Base-by-base conservation (phyloP, 2,113 vertebrate species). In the Leucopsar rothschildi region DNA sequence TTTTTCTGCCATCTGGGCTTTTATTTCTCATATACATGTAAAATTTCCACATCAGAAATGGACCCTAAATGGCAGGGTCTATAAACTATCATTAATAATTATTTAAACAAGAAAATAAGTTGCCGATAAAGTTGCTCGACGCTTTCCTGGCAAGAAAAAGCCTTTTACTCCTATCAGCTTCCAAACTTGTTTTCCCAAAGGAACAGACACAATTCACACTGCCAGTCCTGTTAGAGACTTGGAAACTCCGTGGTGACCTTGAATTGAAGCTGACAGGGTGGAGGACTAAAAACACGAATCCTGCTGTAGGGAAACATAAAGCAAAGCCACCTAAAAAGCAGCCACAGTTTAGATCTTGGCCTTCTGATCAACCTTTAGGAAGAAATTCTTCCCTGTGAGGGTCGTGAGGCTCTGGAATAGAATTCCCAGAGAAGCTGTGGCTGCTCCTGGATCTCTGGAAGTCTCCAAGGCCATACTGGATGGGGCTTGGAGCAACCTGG, bases 21-120 rank as follows among this genome's bases (percentile, higher is more conserved):
- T 68, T 57, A 21, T 60, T 71, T 61, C n/a, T 57, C 37, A 47
- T 12, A 15, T 2, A 19, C 10, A 20, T 0, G 0, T 39, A 37
- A 87, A 45, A 61, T 50, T 59, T 73, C 70, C 12, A 50, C 1
- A 0, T 71, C 52, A 59, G 16, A 88, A 86, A 31, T 37, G 28
- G 35, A 77, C 44, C 49, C 27, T 66, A 28, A 57, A 27, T 42
- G 52, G 44, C 60, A 37, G 15, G 59, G 13, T 25, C 63, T 19
- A 35, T 49, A 90, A 79, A 6, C 11, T 39, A 9, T 7, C 12
- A 50, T 63, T 44, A 91, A 14, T 39, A 82, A 76, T 5, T 73
- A 45, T 70, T 84, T 63, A 82, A 91, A 87, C 10, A 59, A 61
- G 39, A 39, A 81, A 72, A 29, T 3, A 47, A 52, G 4, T 69